Base-by-base conservation (phyloP, 2,888 invertebrate genomes). In the Polyommatus icarus region DNA sequence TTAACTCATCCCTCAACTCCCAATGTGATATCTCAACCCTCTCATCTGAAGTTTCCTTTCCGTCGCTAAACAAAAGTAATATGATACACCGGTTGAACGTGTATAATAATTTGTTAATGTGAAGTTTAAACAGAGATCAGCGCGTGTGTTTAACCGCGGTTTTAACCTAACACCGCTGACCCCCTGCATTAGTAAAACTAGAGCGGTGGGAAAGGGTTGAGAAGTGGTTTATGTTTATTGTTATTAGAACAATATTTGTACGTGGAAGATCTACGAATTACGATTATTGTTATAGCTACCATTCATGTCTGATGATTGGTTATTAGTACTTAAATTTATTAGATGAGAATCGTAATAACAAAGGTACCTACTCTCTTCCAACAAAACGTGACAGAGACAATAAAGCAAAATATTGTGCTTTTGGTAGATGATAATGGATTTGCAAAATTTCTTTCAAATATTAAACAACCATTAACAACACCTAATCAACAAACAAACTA, bases 221-320 rank as follows among this genome's bases (percentile, higher is more conserved):
- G 86, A 85, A 86, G 87, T 88, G 87, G 89, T 91, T 91, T 89
- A 92, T 54, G 15, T 91, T 93, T 92, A 94, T 94, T 92, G 92
- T 93, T 92, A 93, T 91, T 93, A 92, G 93, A 90, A 90, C 89
- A 94, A 94, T 93, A 93, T 94, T 93, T 93, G 92, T 93, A 90
- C 89, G 85, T 85, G 85, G 80, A 86, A 92, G 90, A 93, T 92
- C 85, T 91, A 93, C 88, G 91, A 87, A 93, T 90, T 91, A 93
- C 88, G 91, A 87, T 93, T 90, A 92, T 91, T 86, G 89, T 90
- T 91, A 92, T 90, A 84, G 87, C 77, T 85, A 80, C 81, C 84
- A 81, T 80, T 78, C 78, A 80, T 80, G 78, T 73, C 71, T 78
- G 78, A 46, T 54, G 82, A 78, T 61, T 76, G 76, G 46, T 15